These are phyloP conservation scores for Scaptodrosophila lebanonensis DNA, from an alignment of 1,140 invertebrate genomes.

Conservation along the genomic window DNA sequence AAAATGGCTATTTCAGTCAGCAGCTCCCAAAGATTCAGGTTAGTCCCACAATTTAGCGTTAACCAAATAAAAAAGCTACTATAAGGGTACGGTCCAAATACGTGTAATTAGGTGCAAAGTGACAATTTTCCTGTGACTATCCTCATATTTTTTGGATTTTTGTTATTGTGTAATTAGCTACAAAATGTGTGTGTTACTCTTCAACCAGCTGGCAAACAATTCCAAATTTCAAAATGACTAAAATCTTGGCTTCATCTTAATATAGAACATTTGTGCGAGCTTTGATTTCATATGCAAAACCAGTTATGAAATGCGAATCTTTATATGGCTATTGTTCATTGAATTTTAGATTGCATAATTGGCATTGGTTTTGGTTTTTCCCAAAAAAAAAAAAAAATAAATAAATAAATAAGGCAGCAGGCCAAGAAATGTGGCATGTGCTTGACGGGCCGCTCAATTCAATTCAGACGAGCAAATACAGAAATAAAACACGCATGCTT, in stretches of 20 bases:
- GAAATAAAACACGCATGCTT: slow-evolving; percentile 11
- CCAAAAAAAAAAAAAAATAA: slow-evolving; percentile 15
- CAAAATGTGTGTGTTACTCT: neutral
- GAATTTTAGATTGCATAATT: slow-evolving; percentile 25
- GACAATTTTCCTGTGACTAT: too few relatives aligned
- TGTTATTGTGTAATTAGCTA: neutral
- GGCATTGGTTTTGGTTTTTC: slow-evolving; percentile 17
- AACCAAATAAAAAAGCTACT: too few relatives aligned
- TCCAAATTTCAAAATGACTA: slow-evolving; percentile 27
- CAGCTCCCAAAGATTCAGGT: slow-evolving; percentile 68
- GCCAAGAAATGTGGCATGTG: slow-evolving; percentile 33
- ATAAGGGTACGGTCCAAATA: too few relatives aligned
- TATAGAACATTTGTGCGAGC: too few relatives aligned
- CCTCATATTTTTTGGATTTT: too few relatives aligned
- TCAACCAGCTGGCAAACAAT: slow-evolving; percentile 13
- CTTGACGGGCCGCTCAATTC: slow-evolving; percentile 17
- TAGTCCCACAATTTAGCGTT: too few relatives aligned
- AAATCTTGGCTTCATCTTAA: slow-evolving; percentile 21
- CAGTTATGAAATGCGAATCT: too few relatives aligned
- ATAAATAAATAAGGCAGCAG: too few relatives aligned
- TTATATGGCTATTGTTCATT: too few relatives aligned
- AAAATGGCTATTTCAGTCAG: slow-evolving; percentile 58
- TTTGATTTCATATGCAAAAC: too few relatives aligned
- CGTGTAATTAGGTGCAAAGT: too few relatives aligned
- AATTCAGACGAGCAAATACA: neutral